Conservation (phyloP, 2,888 invertebrate genomes). For the Idaea biselata region DNA sequence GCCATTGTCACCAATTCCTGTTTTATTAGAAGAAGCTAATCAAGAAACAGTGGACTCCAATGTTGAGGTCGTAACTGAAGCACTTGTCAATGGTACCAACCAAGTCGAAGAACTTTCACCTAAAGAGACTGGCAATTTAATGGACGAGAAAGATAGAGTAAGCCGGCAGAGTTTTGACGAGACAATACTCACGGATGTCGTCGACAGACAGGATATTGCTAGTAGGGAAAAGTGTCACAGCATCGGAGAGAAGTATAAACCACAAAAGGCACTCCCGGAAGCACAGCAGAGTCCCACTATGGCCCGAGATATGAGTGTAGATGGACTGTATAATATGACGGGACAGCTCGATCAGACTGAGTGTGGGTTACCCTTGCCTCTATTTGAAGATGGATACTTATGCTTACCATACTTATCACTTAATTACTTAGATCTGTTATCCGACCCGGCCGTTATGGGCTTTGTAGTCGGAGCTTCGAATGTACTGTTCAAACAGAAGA, state of each 20-base stretch:
- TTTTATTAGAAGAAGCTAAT: conserved; percentile 35
- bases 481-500: conserved; percentile 97
- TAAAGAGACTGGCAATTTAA: conserved; percentile 66
- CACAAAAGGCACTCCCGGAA: conserved; percentile 58
- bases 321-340: conserved; percentile 82
- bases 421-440: conserved; percentile 95
- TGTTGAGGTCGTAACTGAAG: conserved; percentile 43
- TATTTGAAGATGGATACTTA: conserved; percentile 94
- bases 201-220: conserved; percentile 60
- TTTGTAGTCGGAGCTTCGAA: conserved; percentile 98
- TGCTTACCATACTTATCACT: conserved; percentile 97
- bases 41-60: conserved; percentile 40
- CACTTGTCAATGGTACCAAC: conserved; percentile 52
- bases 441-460: conserved; percentile 91
- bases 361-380: conserved; percentile 92
- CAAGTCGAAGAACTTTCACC: conserved; percentile 62
- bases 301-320: conserved; percentile 85
- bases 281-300: conserved; percentile 79
- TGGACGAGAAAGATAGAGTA: conserved; percentile 69
- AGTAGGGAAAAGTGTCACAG: conserved; percentile 75
- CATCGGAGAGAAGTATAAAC: conserved; percentile 73
- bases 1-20: conserved; percentile 62
- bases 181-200: conserved; percentile 54
- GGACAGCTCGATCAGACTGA: conserved; percentile 85
- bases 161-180: conserved; percentile 74